phyloP scores from a whole-genome alignment of 2,797 vertebrate species.

The Enteromius mattozi region DNA sequence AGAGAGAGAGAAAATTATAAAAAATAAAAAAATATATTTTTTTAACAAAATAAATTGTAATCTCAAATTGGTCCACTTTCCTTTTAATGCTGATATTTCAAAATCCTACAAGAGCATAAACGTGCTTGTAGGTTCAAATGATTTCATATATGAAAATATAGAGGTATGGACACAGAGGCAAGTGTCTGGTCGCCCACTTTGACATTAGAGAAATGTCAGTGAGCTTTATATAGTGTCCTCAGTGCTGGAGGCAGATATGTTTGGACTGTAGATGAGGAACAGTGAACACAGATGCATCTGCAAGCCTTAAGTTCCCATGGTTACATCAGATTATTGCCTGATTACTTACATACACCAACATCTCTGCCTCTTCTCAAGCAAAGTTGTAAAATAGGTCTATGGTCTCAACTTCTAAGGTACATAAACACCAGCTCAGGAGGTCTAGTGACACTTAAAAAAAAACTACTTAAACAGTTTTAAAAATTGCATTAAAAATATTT shows the following conservation, averaged over 20 bases:
- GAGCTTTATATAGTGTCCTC: constrained; percentile 26
- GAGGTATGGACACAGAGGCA: background rate
- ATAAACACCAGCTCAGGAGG: background rate
- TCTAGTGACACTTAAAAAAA: background rate
- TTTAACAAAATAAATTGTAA: background rate
- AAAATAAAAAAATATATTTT: background rate
- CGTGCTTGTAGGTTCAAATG: background rate
- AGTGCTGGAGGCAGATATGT: constrained; percentile 30
- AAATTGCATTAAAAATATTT: background rate
- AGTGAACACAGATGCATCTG: constrained; percentile 52
- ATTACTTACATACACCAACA: constrained; percentile 46
- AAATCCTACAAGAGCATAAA: background rate
- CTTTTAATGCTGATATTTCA: background rate
- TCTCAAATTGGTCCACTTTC: background rate
- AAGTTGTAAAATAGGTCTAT: constrained; percentile 4
- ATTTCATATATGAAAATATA: background rate
- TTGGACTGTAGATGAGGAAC: constrained; percentile 42
- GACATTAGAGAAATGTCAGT: constrained; percentile 41
- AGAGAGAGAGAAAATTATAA: no score
- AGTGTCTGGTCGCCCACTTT: constrained; percentile 40
- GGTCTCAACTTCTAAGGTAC: background rate
- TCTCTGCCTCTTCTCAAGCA: constrained; percentile 11
- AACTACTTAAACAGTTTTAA: no score
- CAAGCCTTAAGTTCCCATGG: constrained; percentile 52
- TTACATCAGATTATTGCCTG: constrained; percentile 54